These are phyloP conservation scores for Rhopalosiphum nymphaeae DNA, from an alignment of 2,888 invertebrate genomes.

Conservation along the genomic window DNA sequence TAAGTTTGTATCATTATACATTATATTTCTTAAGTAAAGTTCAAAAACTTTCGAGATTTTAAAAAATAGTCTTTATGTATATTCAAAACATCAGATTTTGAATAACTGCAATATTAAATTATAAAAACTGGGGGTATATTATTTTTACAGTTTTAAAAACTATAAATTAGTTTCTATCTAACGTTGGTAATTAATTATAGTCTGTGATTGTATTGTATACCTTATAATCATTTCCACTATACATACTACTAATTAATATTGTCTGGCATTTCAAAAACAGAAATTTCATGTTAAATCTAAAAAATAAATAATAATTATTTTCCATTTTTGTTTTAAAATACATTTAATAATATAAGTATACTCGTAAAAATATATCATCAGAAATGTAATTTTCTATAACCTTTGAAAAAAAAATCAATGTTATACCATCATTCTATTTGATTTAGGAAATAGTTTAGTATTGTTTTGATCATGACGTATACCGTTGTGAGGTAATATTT, in stretches of 20 bases:
- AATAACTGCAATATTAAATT: neutral
- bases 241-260: neutral
- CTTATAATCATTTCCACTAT: neutral
- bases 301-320: neutral
- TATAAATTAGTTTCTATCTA: constrained; percentile 18
- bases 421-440: neutral
- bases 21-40: neutral
- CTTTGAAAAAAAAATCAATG: neutral
- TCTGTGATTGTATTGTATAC: neutral
- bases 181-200: constrained; percentile 43
- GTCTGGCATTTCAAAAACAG: neutral
- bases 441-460: neutral
- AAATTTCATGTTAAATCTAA: neutral
- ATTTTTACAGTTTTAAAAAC: constrained; percentile 24
- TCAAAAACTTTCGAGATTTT: neutral
- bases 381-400: neutral
- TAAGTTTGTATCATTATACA: neutral
- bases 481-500: neutral
- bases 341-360: neutral
- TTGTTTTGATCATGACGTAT: neutral
- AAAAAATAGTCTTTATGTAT: neutral
- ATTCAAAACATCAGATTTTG: neutral
- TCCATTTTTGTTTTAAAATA: neutral
- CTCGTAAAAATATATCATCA: neutral
- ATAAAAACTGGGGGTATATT: neutral